Evolutionary conservation across 2,797 vertebrate species (phyloP), one percentile per base, ranked within the genome.

Genomic region (Botia almorhae): DNA sequence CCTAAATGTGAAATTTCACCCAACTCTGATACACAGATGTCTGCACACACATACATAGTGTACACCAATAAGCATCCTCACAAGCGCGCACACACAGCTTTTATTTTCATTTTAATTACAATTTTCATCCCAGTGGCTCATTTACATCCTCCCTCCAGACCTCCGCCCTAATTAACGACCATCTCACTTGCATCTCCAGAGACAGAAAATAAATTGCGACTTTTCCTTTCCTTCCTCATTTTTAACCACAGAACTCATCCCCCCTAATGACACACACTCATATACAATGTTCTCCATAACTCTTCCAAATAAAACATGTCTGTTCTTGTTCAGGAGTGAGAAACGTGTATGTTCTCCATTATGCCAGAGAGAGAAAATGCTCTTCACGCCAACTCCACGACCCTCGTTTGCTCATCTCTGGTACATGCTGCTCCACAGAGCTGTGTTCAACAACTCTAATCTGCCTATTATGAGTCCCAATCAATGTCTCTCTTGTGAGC

Each of bases 21-120:
- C 3, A 33, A 33, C 33, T 33, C 33, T 33, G 33, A 33, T 33
- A 33, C 33, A 33, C 33, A 33, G 3, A 33, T 33, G 33, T 33
- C 33, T 33, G 33, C 33, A 33, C 33, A 33, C 33, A 63, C 69
- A 65, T 56, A 82, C 67, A 88, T 33, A 33, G 33, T 33, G 33
- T 33, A 33, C 33, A 33, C 33, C 33, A 33, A 3, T 74, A 89
- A 81, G 88, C 78, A 87, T 90, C 93, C 60, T 55, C 29, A 76
- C 63, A 77, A 29, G 68, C 76, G 63, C 61, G 71, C 87, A 87
- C 88, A 88, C 86, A 84, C 87, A 88, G 90, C 83, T 89, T 90
- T 90, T 81, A 90, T 92, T 92, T 94, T 90, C 88, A 90, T 94
- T 96, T 95, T 95, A 96, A 97, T 97, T 96, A 96, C 92, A 94